Conservation (phyloP, 2,113 vertebrate species). For the Carlito syrichta region DNA sequence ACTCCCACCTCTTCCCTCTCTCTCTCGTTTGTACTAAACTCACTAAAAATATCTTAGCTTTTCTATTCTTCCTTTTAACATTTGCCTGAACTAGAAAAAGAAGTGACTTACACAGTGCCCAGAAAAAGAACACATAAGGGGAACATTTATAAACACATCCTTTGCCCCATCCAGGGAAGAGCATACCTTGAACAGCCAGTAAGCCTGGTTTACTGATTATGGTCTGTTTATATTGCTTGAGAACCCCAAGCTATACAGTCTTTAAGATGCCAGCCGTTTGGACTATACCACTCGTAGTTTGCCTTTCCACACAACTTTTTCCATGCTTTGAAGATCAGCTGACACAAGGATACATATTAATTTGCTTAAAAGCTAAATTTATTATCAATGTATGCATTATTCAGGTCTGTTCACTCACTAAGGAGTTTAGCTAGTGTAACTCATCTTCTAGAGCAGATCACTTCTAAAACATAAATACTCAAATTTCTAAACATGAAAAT, state of each 20-base stretch:
- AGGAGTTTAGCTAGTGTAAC: background rate
- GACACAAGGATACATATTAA: background rate
- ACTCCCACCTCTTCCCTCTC: background rate
- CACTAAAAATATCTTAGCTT: background rate
- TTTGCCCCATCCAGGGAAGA: background rate
- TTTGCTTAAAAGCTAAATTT: background rate
- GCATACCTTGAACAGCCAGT: background rate
- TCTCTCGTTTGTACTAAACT: background rate
- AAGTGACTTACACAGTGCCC: background rate
- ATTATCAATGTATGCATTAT: background rate
- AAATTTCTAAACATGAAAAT: background rate
- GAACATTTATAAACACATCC: background rate
- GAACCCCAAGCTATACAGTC: background rate
- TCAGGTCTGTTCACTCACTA: background rate
- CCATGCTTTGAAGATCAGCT: background rate
- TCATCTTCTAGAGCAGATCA: background rate
- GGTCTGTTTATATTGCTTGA: background rate
- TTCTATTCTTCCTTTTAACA: background rate
- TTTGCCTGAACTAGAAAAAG: constrained; percentile 12
- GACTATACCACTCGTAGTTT: background rate
- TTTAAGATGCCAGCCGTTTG: background rate
- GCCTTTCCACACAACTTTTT: background rate
- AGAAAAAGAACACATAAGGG: background rate
- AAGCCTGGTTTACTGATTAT: background rate
- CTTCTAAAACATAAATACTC: background rate